Evolutionary conservation across 2,888 invertebrate genomes (phyloP), one percentile per base, ranked within the genome.

Genomic region (Monopis laevigella): DNA sequence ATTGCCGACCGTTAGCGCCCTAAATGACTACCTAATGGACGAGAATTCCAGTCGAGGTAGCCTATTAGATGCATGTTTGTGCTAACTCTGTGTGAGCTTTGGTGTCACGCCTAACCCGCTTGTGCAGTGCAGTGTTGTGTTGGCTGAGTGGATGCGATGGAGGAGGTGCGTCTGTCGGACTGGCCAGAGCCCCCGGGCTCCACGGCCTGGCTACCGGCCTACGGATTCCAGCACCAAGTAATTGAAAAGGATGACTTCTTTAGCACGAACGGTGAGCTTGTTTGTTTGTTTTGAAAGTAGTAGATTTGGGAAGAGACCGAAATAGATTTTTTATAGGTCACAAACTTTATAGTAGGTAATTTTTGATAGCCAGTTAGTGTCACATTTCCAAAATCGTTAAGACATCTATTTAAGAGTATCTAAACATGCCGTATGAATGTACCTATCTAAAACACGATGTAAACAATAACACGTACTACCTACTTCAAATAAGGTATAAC

Each of bases 191-290:
- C 84, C 52, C 84, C 85, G 55, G 87, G 88, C 54, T 86, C 86
- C 59, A 87, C 88, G 80, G 87, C 89, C 58, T 90, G 90, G 90
- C 82, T 89, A 70, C 90, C 89, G 53, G 89, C 89, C 55, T 90
- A 90, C 63, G 89, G 90, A 54, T 89, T 87, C 78, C 87, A 87
- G 74, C 85, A 85, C 65, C 86, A 86, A 45, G 75, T 86, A 57
- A 65, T 77, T 63, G 82, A 86, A 55, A 83, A 85, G 67, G 87
- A 87, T 60, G 87, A 87, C 65, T 86, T 84, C 70, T 75, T 85
- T 58, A 82, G 82, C 60, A 82, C 85, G 69, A 85, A 83, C 64
- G 86, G 85, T 86, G 80, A 82, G 78, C 83, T 30, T 26, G 18
- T 35, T 42, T 29, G 36, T 36, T 39, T 21, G 21, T 6, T 36